Conservation (phyloP, 2,888 invertebrate genomes). For the Timandra comae region DNA sequence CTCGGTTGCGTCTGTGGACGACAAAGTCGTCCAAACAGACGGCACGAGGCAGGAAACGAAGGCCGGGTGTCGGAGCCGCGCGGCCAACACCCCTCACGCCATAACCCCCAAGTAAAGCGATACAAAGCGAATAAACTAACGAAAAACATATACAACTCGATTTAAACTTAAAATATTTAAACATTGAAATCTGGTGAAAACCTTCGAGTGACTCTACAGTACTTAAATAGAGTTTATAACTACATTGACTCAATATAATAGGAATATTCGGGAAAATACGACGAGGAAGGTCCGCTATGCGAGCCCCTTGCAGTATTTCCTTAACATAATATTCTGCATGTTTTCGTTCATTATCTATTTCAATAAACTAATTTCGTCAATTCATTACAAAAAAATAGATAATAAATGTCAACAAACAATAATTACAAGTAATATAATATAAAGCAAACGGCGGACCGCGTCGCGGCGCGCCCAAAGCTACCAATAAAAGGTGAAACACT, state of each 20-base stretch:
- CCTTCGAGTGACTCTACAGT: constrained; percentile 13
- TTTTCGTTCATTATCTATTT: constrained; percentile 15
- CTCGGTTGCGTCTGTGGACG: too few relatives aligned
- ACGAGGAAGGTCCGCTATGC: constrained; percentile 17
- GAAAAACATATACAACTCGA: constrained; percentile 19
- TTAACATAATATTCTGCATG: constrained; percentile 10
- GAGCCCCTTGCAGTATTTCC: constrained; percentile 14
- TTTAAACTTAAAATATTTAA: constrained; percentile 19
- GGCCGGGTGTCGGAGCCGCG: not conserved
- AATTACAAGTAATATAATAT: constrained; percentile 1
- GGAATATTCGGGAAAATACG: constrained; percentile 17
- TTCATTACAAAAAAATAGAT: constrained; percentile 8
- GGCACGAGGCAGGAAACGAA: constrained; percentile 11
- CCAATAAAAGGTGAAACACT: constrained; percentile 52
- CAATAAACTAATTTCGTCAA: constrained; percentile 2
- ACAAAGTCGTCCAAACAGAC: constrained; percentile 1
- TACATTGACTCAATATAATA: constrained; percentile 23
- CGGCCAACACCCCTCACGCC: not conserved
- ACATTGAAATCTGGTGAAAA: constrained; percentile 16
- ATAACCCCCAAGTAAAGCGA: constrained; percentile 12
- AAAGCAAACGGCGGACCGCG: constrained; percentile 15
- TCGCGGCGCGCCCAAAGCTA: constrained; percentile 34
- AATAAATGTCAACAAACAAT: constrained; percentile 10
- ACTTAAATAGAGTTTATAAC: constrained; percentile 20
- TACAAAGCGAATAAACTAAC: constrained; percentile 19